Evolutionary conservation across 2,113 vertebrate genomes (phyloP).

Genomic region (Sphyrna mokarran): DNA sequence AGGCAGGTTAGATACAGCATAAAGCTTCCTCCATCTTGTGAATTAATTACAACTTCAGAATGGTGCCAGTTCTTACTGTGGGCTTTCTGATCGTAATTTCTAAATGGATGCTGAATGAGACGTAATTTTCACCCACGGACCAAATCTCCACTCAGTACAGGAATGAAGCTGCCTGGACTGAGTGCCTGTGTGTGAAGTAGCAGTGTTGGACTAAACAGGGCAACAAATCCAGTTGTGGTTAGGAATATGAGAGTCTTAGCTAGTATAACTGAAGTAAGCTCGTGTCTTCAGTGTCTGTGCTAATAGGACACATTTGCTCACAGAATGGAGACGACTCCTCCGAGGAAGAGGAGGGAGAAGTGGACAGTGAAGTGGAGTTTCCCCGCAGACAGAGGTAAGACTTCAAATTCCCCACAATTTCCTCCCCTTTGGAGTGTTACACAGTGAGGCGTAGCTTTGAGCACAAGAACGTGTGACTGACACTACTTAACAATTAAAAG

Average conservation of each 20-base stretch:
- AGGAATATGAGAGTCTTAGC: background rate
- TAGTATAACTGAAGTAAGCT: background rate
- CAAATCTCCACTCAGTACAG: background rate
- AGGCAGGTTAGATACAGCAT: background rate
- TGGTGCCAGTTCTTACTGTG: background rate
- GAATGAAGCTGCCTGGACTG: background rate
- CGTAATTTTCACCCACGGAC: background rate
- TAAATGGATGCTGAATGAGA: background rate
- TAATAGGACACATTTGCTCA: conserved; percentile 28
- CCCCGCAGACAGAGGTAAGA: conserved; percentile 90
- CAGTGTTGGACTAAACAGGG: background rate
- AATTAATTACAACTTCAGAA: background rate
- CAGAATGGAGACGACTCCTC: conserved; percentile 91
- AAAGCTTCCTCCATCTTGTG: background rate
- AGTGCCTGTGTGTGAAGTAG: background rate
- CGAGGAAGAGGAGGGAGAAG: conserved; percentile 95
- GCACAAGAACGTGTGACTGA: background rate
- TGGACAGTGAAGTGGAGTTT: conserved; percentile 97
- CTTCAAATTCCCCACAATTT: background rate
- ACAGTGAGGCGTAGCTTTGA: background rate
- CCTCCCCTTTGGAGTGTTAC: background rate
- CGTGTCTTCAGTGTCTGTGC: background rate
- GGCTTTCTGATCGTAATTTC: background rate
- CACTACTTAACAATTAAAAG: background rate
- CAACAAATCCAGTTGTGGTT: background rate